Evolutionary conservation across 2,888 invertebrate genomes (phyloP).

Genomic region (Campoletis raptor): DNA sequence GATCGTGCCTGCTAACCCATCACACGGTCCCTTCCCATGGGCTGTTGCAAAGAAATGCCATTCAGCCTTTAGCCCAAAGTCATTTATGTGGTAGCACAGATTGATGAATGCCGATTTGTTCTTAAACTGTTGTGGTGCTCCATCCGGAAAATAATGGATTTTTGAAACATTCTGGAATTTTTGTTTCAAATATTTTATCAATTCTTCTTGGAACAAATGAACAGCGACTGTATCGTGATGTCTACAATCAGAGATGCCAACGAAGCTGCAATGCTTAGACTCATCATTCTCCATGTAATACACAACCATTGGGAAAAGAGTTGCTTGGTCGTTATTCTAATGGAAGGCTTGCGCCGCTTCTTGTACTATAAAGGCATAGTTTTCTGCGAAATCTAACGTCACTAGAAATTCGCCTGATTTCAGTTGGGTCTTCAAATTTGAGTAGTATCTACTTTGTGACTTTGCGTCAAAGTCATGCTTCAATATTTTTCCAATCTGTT

Average conservation of each 20-base stretch:
- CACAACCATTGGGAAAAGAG: conserved; percentile 65
- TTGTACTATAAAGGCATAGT: conserved; percentile 70
- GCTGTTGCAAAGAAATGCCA: conserved; percentile 58
- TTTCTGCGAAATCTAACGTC: conserved; percentile 72
- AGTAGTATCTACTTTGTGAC: conserved; percentile 64
- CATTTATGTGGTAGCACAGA: conserved; percentile 34
- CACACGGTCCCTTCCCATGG: conserved; percentile 47
- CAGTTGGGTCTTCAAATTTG: conserved; percentile 59
- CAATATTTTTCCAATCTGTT: conserved; percentile 41
- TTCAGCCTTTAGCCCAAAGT: conserved; percentile 40
- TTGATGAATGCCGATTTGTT: conserved; percentile 28
- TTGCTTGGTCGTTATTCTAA: conserved; percentile 70
- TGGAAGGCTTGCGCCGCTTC: conserved; percentile 64
- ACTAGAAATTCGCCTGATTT: conserved; percentile 60
- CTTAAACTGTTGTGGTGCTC: conserved; percentile 28
- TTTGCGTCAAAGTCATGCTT: conserved; percentile 66
- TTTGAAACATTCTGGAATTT: conserved; percentile 19
- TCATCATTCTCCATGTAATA: conserved; percentile 65
- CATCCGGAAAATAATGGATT: conserved; percentile 21
- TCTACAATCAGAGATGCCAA: conserved; percentile 68
- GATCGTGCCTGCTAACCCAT: conserved; percentile 34
- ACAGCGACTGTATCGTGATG: conserved; percentile 67
- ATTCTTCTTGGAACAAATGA: conserved; percentile 37
- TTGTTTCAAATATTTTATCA: conserved; percentile 18
- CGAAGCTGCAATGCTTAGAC: conserved; percentile 64